A percentile compares a stretch with the other conserved stretches of the same genome.
Evolutionary conservation across 2,888 invertebrate genomes (phyloP).

Genomic region (Patella depressa): DNA sequence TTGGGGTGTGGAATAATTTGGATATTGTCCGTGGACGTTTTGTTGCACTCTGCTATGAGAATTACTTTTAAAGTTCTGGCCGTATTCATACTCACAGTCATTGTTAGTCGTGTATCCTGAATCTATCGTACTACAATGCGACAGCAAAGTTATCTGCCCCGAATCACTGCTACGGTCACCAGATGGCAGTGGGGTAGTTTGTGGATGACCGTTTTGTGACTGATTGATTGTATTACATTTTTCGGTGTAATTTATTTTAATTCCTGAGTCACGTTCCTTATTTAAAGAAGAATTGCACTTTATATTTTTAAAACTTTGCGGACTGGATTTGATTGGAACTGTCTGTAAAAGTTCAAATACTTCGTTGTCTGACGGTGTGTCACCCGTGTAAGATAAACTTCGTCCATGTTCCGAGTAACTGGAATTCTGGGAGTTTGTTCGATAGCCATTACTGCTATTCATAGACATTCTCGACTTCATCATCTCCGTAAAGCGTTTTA

Average conservation of each 20-base stretch:
- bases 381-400: slow-evolving; percentile 16
- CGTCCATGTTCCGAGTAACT: slow-evolving; percentile 13
- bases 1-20: background rate
- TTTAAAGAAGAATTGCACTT: background rate
- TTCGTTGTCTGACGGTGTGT: slow-evolving; percentile 47
- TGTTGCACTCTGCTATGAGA: background rate
- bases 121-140: slow-evolving; percentile 55
- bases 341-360: slow-evolving; percentile 40
- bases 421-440: slow-evolving; percentile 39
- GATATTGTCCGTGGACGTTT: background rate
- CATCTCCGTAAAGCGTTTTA: slow-evolving; percentile 55
- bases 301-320: background rate
- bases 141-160: slow-evolving; percentile 52
- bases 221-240: background rate
- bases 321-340: background rate
- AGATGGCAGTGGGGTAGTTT: slow-evolving; percentile 22
- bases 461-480: slow-evolving; percentile 48
- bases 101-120: slow-evolving; percentile 61
- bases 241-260: slow-evolving; percentile 9
- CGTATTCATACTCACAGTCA: slow-evolving; percentile 50
- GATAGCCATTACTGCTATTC: slow-evolving; percentile 41
- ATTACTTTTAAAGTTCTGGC: background rate
- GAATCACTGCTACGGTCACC: slow-evolving; percentile 48
- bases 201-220: background rate
- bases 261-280: slow-evolving; percentile 1